Conservation (phyloP, 2,888 invertebrate genomes). For the Drosophila longiperda region DNA sequence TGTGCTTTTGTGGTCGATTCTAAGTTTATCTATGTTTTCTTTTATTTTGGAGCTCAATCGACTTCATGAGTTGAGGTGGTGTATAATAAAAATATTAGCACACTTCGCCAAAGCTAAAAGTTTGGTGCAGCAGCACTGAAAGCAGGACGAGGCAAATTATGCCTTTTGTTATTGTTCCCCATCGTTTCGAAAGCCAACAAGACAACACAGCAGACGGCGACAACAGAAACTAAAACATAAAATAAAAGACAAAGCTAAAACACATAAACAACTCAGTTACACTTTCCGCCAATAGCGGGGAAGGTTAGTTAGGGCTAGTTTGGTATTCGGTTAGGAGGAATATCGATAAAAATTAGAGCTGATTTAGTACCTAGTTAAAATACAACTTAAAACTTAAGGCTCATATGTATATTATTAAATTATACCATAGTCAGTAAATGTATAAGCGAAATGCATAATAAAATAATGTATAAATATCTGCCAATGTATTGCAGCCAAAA, state of each 20-base stretch:
- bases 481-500: background rate
- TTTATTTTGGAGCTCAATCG: slow-evolving; percentile 23
- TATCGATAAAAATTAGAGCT: background rate
- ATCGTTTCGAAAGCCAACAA: slow-evolving; percentile 12
- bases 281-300: slow-evolving; percentile 51
- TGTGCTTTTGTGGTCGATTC: slow-evolving; percentile 3
- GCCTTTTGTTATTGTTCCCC: background rate
- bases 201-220: slow-evolving; percentile 40
- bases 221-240: slow-evolving; percentile 34
- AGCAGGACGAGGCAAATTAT: background rate
- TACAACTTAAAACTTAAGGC: background rate
- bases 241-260: slow-evolving; percentile 48
- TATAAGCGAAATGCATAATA: background rate
- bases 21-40: background rate
- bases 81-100: slow-evolving; percentile 69
- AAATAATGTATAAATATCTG: background rate
- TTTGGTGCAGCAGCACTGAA: slow-evolving; percentile 15
- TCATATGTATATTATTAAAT: background rate
- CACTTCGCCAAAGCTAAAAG: slow-evolving; percentile 47
- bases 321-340: background rate
- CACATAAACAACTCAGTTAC: slow-evolving; percentile 78
- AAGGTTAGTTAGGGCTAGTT: background rate
- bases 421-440: background rate
- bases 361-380: background rate
- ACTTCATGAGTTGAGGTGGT: slow-evolving; percentile 3